These are phyloP conservation scores for Taenaris catops DNA, from an alignment of 2,888 invertebrate genomes.

Conservation along the genomic window DNA sequence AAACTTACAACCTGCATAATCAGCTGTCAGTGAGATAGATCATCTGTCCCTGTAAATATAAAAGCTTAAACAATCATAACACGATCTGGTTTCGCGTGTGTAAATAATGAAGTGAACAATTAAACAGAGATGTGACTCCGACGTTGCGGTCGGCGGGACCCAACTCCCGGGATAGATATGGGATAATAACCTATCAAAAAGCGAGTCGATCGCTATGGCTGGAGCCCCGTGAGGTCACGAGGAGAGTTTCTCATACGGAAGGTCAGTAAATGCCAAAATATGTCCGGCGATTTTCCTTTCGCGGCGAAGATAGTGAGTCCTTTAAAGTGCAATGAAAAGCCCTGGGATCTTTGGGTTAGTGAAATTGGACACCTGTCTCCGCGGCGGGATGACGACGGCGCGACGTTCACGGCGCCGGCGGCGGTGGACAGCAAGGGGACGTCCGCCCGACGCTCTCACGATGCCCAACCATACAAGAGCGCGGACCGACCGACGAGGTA, in stretches of 20 bases:
- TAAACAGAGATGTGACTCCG: conserved; percentile 60
- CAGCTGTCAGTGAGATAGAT: conserved; percentile 80
- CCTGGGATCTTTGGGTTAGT: conserved; percentile 74
- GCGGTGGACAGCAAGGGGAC: conserved; percentile 47
- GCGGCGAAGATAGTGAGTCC: conserved; percentile 66
- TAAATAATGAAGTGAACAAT: conserved; percentile 60
- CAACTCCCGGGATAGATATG: conserved; percentile 55
- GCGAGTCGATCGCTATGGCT: conserved; percentile 62
- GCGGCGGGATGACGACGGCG: conserved; percentile 55
- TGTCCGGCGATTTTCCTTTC: conserved; percentile 67
- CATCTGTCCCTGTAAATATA: conserved; percentile 80
- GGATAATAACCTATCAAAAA: conserved; percentile 77
- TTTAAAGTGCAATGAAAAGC: conserved; percentile 70
- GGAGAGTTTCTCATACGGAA: conserved; percentile 40
- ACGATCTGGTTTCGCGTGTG: conserved; percentile 51
- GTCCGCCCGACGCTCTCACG: conserved; percentile 43
- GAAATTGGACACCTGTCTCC: conserved; percentile 72
- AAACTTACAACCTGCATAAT: conserved; percentile 80
- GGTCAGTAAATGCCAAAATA: conserved; percentile 50
- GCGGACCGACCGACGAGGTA: conserved; percentile 37
- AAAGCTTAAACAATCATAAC: conserved; percentile 74
- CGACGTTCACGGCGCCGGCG: conserved; percentile 48
- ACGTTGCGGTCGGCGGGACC: conserved; percentile 42
- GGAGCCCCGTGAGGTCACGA: conserved; percentile 56
- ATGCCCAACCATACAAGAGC: conserved; percentile 51